These are phyloP conservation scores for Sula dactylatra DNA, from an alignment of 2,113 vertebrate genomes.

Conservation along the genomic window DNA sequence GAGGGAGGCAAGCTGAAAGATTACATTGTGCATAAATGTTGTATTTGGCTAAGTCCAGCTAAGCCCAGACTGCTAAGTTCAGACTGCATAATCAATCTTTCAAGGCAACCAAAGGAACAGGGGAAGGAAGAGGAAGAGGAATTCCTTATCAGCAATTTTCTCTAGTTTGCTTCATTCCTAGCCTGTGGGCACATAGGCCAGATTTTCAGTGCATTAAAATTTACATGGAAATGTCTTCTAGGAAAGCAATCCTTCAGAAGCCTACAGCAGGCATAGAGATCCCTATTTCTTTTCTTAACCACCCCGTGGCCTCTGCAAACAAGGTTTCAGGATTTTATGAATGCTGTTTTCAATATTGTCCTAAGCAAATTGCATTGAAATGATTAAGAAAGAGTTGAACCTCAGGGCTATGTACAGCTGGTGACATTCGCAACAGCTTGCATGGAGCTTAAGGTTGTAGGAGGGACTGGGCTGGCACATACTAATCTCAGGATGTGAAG, in stretches of 20 bases:
- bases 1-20: neutral
- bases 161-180: neutral
- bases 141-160: neutral
- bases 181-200: neutral
- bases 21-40: neutral
- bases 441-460: neutral
- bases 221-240: neutral
- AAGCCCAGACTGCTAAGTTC: neutral
- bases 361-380: neutral
- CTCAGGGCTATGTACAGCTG: neutral
- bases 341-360: neutral
- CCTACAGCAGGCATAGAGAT: neutral
- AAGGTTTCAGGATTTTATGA: neutral
- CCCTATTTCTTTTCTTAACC: neutral
- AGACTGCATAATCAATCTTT: neutral
- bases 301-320: neutral
- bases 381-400: neutral
- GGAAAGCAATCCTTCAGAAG: neutral
- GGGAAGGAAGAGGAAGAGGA: neutral
- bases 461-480: neutral
- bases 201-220: neutral
- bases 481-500: neutral
- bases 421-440: neutral
- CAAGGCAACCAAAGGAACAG: neutral
- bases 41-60: neutral